phyloP scores from a whole-genome alignment of 1,140 invertebrate species.

The Druon quercuslanigerum region DNA sequence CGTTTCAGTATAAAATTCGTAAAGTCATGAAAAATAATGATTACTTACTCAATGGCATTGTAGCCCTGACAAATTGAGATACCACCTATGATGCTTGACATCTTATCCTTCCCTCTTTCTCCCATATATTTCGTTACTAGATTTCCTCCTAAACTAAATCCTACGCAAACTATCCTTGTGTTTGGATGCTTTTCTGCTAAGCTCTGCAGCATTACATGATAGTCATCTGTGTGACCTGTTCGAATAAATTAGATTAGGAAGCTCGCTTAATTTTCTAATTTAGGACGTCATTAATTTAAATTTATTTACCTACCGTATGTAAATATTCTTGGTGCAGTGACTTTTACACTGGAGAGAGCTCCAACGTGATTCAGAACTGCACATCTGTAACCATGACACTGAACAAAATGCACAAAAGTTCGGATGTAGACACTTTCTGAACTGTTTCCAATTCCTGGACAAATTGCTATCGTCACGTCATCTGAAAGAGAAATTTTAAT shows the following conservation, averaged over 20 bases:
- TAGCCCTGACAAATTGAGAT: constrained; percentile 95
- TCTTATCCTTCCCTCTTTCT: constrained; percentile 80
- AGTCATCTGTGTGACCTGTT: constrained; percentile 90
- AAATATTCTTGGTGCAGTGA: constrained; percentile 92
- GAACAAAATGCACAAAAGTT: constrained; percentile 93
- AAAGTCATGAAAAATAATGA: too few relatives aligned
- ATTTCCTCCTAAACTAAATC: constrained; percentile 94
- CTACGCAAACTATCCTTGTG: constrained; percentile 87
- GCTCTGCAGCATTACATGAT: constrained; percentile 85
- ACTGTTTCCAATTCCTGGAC: constrained; percentile 94
- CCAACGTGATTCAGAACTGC: constrained; percentile 96
- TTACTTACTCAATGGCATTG: constrained; percentile 89
- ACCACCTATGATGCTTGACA: constrained; percentile 86
- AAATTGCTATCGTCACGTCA: constrained; percentile 91
- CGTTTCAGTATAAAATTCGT: too few relatives aligned
- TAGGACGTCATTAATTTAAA: background rate
- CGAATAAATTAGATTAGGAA: constrained; percentile 39
- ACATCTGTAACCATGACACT: constrained; percentile 91
- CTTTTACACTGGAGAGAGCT: constrained; percentile 87
- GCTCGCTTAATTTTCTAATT: background rate
- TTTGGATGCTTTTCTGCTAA: constrained; percentile 83
- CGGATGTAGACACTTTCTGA: constrained; percentile 95
- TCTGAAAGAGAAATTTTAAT: constrained; percentile 77
- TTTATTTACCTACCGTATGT: constrained; percentile 91
- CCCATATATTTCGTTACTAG: constrained; percentile 92